A percentile compares a stretch with the other conserved stretches of the same genome.
phyloP scores from a whole-genome alignment of 2,888 invertebrate genomes.

The Latrodectus hesperus region DNA sequence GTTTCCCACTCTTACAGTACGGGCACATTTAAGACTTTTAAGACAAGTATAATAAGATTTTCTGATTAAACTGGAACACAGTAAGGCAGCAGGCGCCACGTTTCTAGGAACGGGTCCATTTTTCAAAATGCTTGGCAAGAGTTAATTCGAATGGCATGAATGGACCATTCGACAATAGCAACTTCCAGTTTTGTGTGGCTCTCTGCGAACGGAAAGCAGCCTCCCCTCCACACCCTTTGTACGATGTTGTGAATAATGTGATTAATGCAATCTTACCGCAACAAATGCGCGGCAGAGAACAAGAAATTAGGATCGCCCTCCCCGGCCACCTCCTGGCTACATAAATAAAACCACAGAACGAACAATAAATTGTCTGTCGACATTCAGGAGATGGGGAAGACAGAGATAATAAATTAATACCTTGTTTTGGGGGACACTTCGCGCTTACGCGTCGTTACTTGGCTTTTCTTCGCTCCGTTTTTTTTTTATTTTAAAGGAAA shows the following conservation, averaged over 20 bases:
- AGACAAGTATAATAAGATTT: slow-evolving; percentile 65
- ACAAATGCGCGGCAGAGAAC: slow-evolving; percentile 69
- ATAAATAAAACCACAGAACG: slow-evolving; percentile 69
- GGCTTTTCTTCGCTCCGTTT: slow-evolving; percentile 37
- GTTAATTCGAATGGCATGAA: slow-evolving; percentile 67
- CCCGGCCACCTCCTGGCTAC: slow-evolving; percentile 37
- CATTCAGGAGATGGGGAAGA: slow-evolving; percentile 64
- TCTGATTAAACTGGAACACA: slow-evolving; percentile 64
- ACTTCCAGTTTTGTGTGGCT: slow-evolving; percentile 67
- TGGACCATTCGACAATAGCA: slow-evolving; percentile 69
- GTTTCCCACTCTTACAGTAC: slow-evolving; percentile 11
- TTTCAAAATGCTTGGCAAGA: slow-evolving; percentile 63
- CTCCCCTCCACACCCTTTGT: slow-evolving; percentile 36
- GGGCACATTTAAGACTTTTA: slow-evolving; percentile 47
- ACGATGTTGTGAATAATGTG: slow-evolving; percentile 69
- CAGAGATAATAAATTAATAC: slow-evolving; percentile 68
- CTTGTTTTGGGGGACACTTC: slow-evolving; percentile 67
- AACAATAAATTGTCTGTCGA: slow-evolving; percentile 69
- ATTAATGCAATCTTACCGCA: slow-evolving; percentile 68
- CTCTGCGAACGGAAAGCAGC: slow-evolving; percentile 62
- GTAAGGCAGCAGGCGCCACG: slow-evolving; percentile 62
- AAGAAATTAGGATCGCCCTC: slow-evolving; percentile 64
- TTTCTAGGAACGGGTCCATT: slow-evolving; percentile 61
- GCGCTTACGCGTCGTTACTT: slow-evolving; percentile 64
- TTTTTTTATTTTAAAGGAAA: slow-evolving; percentile 21